These are phyloP conservation scores for Cephus pygmeus DNA, from an alignment of 2,888 invertebrate genomes.

Conservation along the genomic window DNA sequence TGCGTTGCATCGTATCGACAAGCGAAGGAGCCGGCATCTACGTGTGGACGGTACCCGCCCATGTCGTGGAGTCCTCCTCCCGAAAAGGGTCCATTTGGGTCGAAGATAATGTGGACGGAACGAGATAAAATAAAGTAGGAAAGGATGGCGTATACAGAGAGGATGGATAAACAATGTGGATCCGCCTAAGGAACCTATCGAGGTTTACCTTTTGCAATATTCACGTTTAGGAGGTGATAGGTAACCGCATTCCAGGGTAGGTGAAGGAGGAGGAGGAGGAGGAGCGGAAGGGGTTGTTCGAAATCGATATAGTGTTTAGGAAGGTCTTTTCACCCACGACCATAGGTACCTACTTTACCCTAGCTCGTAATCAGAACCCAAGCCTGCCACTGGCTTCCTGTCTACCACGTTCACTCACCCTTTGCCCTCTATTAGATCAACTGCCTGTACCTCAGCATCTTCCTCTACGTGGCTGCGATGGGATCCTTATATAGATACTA, in stretches of 20 bases:
- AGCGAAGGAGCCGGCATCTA: conserved; percentile 34
- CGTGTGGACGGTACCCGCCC: conserved; percentile 25
- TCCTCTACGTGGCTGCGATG: conserved; percentile 1
- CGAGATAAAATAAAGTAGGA: neutral
- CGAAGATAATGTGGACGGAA: neutral
- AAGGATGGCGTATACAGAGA: neutral
- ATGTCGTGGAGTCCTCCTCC: neutral
- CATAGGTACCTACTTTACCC: conserved; percentile 27
- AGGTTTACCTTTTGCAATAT: conserved; percentile 3
- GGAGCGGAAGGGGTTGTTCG: conserved; percentile 24
- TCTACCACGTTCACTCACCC: conserved; percentile 9
- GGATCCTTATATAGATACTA: neutral
- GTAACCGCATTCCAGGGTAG: conserved; percentile 30
- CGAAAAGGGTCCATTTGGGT: neutral
- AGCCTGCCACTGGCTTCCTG: conserved; percentile 6
- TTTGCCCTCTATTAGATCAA: neutral
- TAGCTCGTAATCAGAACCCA: conserved; percentile 26
- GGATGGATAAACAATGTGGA: neutral
- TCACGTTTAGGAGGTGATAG: conserved; percentile 25
- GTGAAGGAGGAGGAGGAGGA: conserved; percentile 32
- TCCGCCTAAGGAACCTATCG: neutral
- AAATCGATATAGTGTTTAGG: conserved; percentile 59
- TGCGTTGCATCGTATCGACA: conserved; percentile 6
- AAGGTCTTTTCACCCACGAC: conserved; percentile 52
- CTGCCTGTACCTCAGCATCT: neutral